A percentile compares a stretch with the other conserved stretches of the same genome.
phyloP scores from a whole-genome alignment of 2,113 vertebrate species.

The Melanocharis versteri region DNA sequence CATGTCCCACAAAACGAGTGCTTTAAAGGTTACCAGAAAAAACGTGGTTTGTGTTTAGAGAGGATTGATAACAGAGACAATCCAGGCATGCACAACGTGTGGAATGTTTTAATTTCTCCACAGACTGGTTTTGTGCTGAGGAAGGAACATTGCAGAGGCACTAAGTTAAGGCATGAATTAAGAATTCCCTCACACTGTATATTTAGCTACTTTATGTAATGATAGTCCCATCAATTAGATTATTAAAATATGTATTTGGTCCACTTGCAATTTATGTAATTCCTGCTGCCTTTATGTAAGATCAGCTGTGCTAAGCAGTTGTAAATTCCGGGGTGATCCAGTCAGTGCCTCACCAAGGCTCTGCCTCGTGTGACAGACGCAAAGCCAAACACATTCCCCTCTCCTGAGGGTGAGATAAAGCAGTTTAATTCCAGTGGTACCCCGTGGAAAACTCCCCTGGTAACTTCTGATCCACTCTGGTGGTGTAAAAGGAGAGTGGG shows the following conservation, averaged over 20 bases:
- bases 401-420: neutral
- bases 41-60: neutral
- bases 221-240: neutral
- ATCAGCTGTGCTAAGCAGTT: neutral
- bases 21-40: neutral
- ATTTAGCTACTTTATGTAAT: slow-evolving; percentile 4
- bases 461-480: neutral
- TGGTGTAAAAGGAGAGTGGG: neutral
- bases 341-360: neutral
- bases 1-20: neutral
- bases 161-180: neutral
- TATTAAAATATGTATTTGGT: slow-evolving; percentile 22
- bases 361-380: neutral
- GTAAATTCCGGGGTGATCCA: neutral
- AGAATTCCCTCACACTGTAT: neutral
- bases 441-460: neutral
- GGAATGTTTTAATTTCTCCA: neutral
- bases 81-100: neutral
- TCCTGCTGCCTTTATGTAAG: neutral
- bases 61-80: neutral
- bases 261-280: neutral
- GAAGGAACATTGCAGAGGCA: neutral
- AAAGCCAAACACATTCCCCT: neutral
- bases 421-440: neutral
- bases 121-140: neutral